A percentile compares a stretch with the other conserved stretches of the same genome.
Conservation (phyloP, 2,113 vertebrate genomes). For the Sapajus apella region DNA sequence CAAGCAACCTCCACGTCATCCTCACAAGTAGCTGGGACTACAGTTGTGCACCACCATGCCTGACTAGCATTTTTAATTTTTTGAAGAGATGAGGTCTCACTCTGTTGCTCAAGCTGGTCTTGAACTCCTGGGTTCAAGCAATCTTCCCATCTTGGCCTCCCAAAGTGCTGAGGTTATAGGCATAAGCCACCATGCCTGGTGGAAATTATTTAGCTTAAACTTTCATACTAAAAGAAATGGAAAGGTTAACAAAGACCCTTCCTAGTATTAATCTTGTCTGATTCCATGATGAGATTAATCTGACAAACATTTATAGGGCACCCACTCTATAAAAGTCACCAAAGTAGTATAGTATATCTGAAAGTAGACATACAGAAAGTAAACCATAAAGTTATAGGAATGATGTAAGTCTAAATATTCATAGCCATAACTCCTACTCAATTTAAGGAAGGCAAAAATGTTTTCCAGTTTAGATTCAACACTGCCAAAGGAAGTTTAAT, state of each 20-base stretch:
- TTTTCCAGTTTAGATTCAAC: constrained; percentile 8
- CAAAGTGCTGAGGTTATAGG: too few relatives aligned
- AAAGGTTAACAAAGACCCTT: neutral
- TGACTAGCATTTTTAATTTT: too few relatives aligned
- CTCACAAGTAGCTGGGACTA: too few relatives aligned
- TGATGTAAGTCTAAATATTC: neutral
- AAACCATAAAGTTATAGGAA: neutral
- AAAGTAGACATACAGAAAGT: neutral
- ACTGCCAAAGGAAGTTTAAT: neutral
- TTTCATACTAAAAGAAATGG: neutral
- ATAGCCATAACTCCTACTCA: neutral
- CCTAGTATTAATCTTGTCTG: neutral
- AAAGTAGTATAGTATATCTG: neutral
- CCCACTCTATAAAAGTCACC: neutral
- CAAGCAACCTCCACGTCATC: too few relatives aligned
- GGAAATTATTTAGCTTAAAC: constrained; percentile 21
- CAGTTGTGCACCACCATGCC: too few relatives aligned
- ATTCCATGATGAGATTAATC: neutral
- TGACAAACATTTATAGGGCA: neutral
- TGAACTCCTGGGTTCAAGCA: too few relatives aligned
- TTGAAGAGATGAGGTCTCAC: too few relatives aligned
- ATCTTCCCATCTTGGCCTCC: too few relatives aligned
- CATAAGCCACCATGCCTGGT: too few relatives aligned
- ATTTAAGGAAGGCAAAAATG: constrained; percentile 28
- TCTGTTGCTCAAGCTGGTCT: too few relatives aligned